Evolutionary conservation across 2,797 vertebrate genomes (phyloP), one percentile per base, ranked within the genome.

Genomic region (Sebastes kiyomatsui): DNA sequence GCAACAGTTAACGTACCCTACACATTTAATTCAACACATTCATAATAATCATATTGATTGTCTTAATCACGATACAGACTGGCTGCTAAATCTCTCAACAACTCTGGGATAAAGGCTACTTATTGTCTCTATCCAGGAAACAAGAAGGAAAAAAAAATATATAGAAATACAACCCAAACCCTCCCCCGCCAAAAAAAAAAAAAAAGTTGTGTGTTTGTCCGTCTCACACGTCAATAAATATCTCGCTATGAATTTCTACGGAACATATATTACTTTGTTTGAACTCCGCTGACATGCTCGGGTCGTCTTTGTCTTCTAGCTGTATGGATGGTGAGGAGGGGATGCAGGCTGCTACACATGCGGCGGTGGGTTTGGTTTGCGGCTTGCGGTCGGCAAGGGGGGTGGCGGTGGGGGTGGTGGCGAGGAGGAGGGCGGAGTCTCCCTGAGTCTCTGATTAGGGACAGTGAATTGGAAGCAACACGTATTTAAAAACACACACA

Each of bases 391-490:
- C 13, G 2, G 46, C 14, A n/a, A 6, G 49, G 23, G 16, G 33
- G 42, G 1, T 35, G 11, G 6, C 12, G 20, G 23, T 33, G 9
- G 9, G 4, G 33, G 11, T 11, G 33, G 13, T 18, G 16, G 18
- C 27, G 18, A 46, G 71, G 52, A 12, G 23, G 75, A 30, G 68
- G 74, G 85, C 4, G 72, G 80, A 73, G 85, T 90, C 90, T 94
- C 88, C 93, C 93, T 94, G 93, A 93, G 92, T 93, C 86, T 93
- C 72, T 85, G 68, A 84, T 77, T 81, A n/a, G 75, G 85, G 75
- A 86, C 80, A 85, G 67, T 68, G 67, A 84, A 52, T 30, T 62
- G 69, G 79, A 86, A 73, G 55, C 67, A 73, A 72, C 71, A 62
- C 33, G 38, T 74, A 69, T 25, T 62, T 33, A 55, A 55, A 69